phyloP scores from a whole-genome alignment of 2,113 vertebrate genomes.

The Sander lucioperca region DNA sequence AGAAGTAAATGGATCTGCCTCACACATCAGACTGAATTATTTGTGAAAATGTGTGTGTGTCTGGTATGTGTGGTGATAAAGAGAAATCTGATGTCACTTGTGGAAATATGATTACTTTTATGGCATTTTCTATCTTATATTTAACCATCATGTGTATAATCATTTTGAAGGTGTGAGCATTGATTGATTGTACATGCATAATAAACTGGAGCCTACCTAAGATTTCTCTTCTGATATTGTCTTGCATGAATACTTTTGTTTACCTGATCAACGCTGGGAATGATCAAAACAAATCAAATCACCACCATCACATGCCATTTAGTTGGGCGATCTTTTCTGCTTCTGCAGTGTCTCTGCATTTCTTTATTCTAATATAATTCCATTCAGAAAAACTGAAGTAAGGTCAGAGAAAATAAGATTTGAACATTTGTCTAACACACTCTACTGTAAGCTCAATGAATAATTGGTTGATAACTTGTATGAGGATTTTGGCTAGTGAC shows the following conservation, averaged over 20 bases:
- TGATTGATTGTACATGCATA: conserved; percentile 16
- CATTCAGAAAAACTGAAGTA: background rate
- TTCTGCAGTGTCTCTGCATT: background rate
- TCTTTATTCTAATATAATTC: background rate
- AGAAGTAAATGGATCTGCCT: conserved; percentile 63
- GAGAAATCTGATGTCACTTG: conserved; percentile 50
- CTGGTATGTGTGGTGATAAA: conserved; percentile 28
- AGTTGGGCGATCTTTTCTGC: background rate
- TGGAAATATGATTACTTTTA: conserved; percentile 34
- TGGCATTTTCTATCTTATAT: conserved; percentile 2
- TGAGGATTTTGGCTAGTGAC: background rate
- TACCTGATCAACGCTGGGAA: conserved; percentile 1
- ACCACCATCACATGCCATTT: background rate
- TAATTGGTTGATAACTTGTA: background rate
- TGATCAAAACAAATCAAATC: conserved; percentile 36
- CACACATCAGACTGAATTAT: conserved; percentile 59
- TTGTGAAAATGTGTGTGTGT: conserved; percentile 28
- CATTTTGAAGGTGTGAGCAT: background rate
- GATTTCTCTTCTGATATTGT: conserved; percentile 13
- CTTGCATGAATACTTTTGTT: conserved; percentile 7
- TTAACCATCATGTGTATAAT: conserved; percentile 1
- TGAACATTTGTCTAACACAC: background rate
- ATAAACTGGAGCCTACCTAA: conserved; percentile 13
- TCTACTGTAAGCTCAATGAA: background rate
- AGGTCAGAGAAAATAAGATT: background rate